Evolutionary conservation across 2,888 invertebrate species (phyloP).

Genomic region (Glyphotaelius pellucidus): DNA sequence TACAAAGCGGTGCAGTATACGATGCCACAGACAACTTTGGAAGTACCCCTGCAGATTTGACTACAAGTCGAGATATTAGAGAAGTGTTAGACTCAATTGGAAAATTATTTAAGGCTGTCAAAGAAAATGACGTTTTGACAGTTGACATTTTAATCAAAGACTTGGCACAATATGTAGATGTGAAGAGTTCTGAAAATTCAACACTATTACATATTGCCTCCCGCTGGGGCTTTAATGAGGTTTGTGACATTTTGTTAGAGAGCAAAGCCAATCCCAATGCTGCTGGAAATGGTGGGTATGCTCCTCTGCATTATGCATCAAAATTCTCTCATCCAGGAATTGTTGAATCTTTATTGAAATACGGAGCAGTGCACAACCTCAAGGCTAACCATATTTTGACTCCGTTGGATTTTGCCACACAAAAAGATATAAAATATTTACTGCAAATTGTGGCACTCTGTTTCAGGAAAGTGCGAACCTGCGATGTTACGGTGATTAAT

Average conservation of each 20-base stretch:
- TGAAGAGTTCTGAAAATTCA: not conserved
- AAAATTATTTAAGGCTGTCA: constrained; percentile 21
- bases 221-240: not conserved
- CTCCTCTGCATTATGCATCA: constrained; percentile 18
- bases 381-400: not conserved
- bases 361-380: not conserved
- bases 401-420: not conserved
- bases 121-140: not conserved
- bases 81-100: not conserved
- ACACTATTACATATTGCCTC: not conserved
- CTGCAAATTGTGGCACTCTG: not conserved
- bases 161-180: not conserved
- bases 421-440: constrained; percentile 7
- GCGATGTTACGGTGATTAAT: not conserved
- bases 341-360: not conserved
- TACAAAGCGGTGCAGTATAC: constrained; percentile 6
- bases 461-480: not conserved
- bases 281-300: not conserved
- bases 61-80: not conserved
- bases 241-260: constrained; percentile 23
- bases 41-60: not conserved
- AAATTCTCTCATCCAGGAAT: not conserved
- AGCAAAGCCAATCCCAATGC: constrained; percentile 20
- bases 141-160: not conserved
- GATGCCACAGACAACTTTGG: not conserved